These are phyloP conservation scores for Cephus rjabovi DNA, from an alignment of 2,888 invertebrate species.

Conservation along the genomic window DNA sequence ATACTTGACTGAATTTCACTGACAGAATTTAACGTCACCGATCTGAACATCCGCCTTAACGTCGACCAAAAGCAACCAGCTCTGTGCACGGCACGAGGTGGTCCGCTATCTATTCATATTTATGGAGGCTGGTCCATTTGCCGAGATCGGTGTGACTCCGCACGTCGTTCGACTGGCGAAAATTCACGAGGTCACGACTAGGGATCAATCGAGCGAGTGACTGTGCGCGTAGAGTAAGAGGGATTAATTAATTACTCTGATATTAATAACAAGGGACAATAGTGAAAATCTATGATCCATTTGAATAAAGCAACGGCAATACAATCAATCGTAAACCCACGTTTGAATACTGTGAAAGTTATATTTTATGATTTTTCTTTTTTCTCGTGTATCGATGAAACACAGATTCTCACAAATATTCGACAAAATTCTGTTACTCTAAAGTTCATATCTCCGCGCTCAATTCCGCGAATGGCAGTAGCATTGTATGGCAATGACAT, in stretches of 20 bases:
- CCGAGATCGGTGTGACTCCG: constrained; percentile 42
- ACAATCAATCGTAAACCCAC: background rate
- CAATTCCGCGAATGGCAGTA: background rate
- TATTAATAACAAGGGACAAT: background rate
- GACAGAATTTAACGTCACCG: constrained; percentile 44
- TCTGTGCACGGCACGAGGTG: constrained; percentile 27
- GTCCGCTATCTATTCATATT: constrained; percentile 47
- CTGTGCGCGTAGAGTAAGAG: background rate
- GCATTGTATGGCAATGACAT: background rate
- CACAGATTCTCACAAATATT: background rate
- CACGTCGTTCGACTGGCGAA: constrained; percentile 21
- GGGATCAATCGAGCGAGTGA: background rate
- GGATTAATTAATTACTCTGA: background rate
- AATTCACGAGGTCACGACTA: background rate
- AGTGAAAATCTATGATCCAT: background rate
- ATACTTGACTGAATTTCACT: constrained; percentile 27
- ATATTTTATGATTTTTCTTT: background rate
- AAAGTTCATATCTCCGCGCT: background rate
- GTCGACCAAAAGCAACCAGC: constrained; percentile 38
- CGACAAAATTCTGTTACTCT: background rate
- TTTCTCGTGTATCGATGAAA: background rate
- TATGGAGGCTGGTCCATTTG: constrained; percentile 50
- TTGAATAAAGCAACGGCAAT: background rate
- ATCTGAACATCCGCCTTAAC: constrained; percentile 42
- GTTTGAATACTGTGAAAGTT: background rate